phyloP scores from a whole-genome alignment of 1,140 invertebrate genomes.

The Propsilocerus akamusi region DNA sequence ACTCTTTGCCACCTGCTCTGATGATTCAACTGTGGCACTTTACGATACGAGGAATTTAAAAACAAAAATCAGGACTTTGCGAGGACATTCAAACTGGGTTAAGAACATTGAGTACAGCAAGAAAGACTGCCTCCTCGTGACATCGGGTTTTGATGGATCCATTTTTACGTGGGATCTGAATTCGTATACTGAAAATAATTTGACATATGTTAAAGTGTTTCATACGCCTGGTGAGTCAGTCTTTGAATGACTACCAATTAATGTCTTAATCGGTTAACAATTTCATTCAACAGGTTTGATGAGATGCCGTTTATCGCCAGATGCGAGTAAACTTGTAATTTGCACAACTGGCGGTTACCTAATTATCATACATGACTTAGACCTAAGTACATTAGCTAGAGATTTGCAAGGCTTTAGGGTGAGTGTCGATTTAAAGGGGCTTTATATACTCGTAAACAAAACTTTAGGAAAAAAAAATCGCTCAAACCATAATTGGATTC shows the following conservation, averaged over 20 bases:
- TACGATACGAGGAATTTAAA: conserved; percentile 82
- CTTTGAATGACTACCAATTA: not conserved
- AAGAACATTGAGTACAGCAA: conserved; percentile 89
- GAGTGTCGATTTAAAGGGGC: conserved; percentile 11
- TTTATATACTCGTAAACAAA: not conserved
- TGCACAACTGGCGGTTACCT: conserved; percentile 78
- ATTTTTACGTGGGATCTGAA: conserved; percentile 93
- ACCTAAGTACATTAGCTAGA: conserved; percentile 53
- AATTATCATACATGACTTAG: conserved; percentile 76
- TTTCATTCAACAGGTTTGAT: conserved; percentile 58
- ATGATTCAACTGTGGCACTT: conserved; percentile 77
- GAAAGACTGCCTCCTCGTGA: conserved; percentile 68
- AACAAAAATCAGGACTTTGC: conserved; percentile 49
- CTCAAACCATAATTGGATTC: not conserved
- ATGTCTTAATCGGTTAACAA: not conserved
- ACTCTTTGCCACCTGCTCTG: conserved; percentile 83
- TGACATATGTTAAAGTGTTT: conserved; percentile 66
- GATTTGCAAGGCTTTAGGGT: conserved; percentile 78
- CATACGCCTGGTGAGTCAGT: conserved; percentile 25
- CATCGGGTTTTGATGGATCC: conserved; percentile 82
- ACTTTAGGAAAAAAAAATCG: not conserved
- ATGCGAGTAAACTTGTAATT: conserved; percentile 72
- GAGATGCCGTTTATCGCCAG: conserved; percentile 70
- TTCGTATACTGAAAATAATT: conserved; percentile 57
- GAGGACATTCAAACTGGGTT: conserved; percentile 88